Evolutionary conservation across 2,797 vertebrate genomes (phyloP), one percentile per base, ranked within the genome.

Genomic region (Molossus molossus): DNA sequence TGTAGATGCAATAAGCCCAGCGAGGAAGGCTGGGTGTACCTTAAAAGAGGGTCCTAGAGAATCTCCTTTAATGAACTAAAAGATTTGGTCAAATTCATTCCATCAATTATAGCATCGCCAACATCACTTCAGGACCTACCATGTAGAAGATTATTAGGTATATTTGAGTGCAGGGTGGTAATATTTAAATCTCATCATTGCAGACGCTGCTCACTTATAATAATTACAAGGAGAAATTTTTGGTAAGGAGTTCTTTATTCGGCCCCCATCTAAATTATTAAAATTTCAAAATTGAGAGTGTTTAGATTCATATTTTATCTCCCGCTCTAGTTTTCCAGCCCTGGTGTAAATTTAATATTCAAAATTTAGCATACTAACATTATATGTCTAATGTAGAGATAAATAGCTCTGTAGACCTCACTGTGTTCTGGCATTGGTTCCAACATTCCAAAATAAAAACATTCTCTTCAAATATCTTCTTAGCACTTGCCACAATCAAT

Each of bases 251-350:
- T 79, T 77, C 11, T 88, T 72, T 13, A 75, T 80, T 90, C 27
- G 45, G 29, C 11, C 15, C 4, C 25, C 53, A 65, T 27, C 45
- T 70, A 73, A 90, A 55, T 88, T 88, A 69, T n/a, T 45, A 90
- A 95, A 94, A 77, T 57, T 48, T 80, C 45, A 65, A 89, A 94
- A 55, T 60, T 33, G 17, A 85, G 69, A 55, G 18, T 48, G 17
- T 58, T 65, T 89, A 69, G 92, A 81, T 93, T 96, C 55, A 85
- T 45, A n/a, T 3, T 29, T 86, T 93, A 20, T 53, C 40, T 45
- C 21, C 17, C 67, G 91, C 83, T 65, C 48, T 65, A 58, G 55
- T 75, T 20, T 86, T 82, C 57, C 45, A 87, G 11, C 58, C 11
- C 62, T 64, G 64, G 9, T 29, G 1, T 53, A 85, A 79, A 76